Evolutionary conservation across 2,888 invertebrate genomes (phyloP).

Genomic region (Baccha elongata): DNA sequence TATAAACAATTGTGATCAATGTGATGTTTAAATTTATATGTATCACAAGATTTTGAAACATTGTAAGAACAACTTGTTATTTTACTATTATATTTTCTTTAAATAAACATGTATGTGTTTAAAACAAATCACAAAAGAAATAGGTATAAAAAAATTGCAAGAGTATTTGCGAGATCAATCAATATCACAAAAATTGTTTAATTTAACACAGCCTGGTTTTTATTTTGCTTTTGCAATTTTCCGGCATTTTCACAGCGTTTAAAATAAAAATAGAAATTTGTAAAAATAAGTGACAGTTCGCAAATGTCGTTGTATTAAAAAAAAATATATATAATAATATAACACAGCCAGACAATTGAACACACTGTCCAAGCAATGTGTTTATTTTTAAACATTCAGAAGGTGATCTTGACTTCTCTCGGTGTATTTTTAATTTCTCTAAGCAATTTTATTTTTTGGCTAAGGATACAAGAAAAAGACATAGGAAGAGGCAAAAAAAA

Average conservation of each 20-base stretch:
- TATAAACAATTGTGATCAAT: too few relatives aligned
- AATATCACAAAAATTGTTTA: neutral
- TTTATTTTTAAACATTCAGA: conserved; percentile 60
- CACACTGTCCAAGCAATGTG: conserved; percentile 9
- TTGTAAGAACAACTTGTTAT: too few relatives aligned
- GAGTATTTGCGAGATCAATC: too few relatives aligned
- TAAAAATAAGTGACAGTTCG: conserved; percentile 44
- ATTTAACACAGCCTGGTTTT: too few relatives aligned
- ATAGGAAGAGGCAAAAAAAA: conserved; percentile 32
- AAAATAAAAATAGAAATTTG: conserved; percentile 31
- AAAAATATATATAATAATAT: neutral
- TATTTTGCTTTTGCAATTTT: conserved; percentile 13
- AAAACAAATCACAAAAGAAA: too few relatives aligned
- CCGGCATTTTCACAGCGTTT: conserved; percentile 3
- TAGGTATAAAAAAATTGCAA: too few relatives aligned
- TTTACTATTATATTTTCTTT: too few relatives aligned
- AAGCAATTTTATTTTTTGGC: conserved; percentile 20
- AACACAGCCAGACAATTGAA: conserved; percentile 47
- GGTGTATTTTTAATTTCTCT: conserved; percentile 48
- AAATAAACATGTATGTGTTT: too few relatives aligned
- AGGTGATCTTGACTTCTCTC: conserved; percentile 64
- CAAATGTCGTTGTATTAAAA: conserved; percentile 35
- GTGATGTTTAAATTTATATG: too few relatives aligned
- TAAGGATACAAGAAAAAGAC: conserved; percentile 17
- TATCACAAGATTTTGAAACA: too few relatives aligned